Evolutionary conservation across 2,888 invertebrate species (phyloP), one percentile per base, ranked within the genome.

Genomic region (Pseudolycoriella hygida): DNA sequence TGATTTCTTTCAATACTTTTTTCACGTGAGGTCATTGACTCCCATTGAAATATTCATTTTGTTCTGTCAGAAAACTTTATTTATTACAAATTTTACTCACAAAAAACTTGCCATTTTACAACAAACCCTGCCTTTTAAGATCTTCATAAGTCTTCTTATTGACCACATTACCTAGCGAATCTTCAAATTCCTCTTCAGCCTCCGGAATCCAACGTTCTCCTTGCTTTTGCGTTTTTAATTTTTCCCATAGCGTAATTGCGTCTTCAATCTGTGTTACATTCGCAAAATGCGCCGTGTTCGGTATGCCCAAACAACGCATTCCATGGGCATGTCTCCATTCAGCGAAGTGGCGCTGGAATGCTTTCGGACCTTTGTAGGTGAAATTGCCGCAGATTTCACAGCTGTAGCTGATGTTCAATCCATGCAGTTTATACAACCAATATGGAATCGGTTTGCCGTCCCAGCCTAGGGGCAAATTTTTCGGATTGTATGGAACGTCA

Each of bases 371-470:
- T 59, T 85, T 94, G 68, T 99, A 99, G 0, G 90, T 89, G 57
- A 85, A 93, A 68, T 98, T 98, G 18, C 98, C 98, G 63, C 98
- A 99, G 52, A 99, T 99, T 66, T 99, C 98, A 62, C 98, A 99
- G 48, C 88, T 92, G 64, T 97, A 99, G 60, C 90, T 94, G 50
- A 99, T 94, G 64, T 99, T 99, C 10, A 99, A 71, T 0, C 98
- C 98, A 60, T 99, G 98, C 5, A 99, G 70, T 64, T 99, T 99
- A 69, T 99, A 99, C 46, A 98, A 66, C 97, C 97, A 97, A 66
- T 97, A 97, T 0, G 97, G 96, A 52, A 80, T 80, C 1, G 80
- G 80, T 61, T 96, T 97, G 46, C 96, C 96, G 67, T 97, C 97
- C 96, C 96, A 98, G 0, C 97, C 98, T 0, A 99, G 76, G 0